Evolutionary conservation across 1,140 invertebrate genomes (phyloP), one percentile per base, ranked within the genome.

Genomic region (Nephila pilipes): DNA sequence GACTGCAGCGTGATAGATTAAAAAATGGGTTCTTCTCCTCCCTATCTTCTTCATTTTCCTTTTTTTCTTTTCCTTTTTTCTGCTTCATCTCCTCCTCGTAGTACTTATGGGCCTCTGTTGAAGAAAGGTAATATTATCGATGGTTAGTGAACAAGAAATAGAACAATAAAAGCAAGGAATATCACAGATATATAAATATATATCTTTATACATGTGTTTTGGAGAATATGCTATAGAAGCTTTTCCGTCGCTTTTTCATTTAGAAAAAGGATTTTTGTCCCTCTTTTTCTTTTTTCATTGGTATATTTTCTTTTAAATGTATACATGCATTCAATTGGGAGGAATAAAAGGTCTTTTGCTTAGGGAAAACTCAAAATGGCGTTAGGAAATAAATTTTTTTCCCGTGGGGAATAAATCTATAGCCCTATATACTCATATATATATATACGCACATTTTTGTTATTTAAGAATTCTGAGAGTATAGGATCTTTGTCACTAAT

Each of bases 1-100:
- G 57, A 57, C 69, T 36, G 75, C 89, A 2, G 63, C 22, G 55
- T 91, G 81, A 91, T 91, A 85, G 90, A 91, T 91, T 91, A 91
- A 91, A 91, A 91, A 91, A 85, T 85, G 90, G 80, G 57, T 54
- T 46, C 12, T 29, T 36, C 29, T 85, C 55, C 32, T 29, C 20
- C n/a, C 29, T 25, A 32, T 57, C 55, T 57, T 58, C 29, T 36
- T 22, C 58, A 20, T 29, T 25, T 69, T 69, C 60, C 32, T 75
- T 65, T 65, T 16, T 75, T 36, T 4, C 36, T 75, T 20, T 75
- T 36, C 10, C 2, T 8, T 36, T 75, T 29, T 65, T 25, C 18
- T 32, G 69, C 29, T 75, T 75, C 69, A 36, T 75, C 69, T 36
- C 69, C 29, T 75, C 29, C 32, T 75, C 69, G 29, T 65, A n/a